Base-by-base conservation (phyloP, 1,140 invertebrate genomes). In the Triops cancriformis region DNA sequence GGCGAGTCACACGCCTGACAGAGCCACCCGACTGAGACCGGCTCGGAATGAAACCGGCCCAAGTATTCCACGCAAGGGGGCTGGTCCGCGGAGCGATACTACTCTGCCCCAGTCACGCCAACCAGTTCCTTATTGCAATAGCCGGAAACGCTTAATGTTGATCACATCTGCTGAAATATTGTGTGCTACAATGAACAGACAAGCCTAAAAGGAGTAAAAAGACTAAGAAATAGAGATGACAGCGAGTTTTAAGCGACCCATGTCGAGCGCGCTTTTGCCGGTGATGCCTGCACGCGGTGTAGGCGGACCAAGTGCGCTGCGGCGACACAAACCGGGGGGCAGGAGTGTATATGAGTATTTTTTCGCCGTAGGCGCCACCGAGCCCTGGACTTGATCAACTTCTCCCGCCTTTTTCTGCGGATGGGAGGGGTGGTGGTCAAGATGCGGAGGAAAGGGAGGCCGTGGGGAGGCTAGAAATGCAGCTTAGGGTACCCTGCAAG, bases 331-430 rank as follows among this genome's bases (percentile, higher is more conserved):
- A 64, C 14, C 10, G 11, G 23, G 51, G 51, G 51, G 51, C 51
- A 64, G 51, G 51, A 18, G 51, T 64, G 23, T 18, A 64, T 6
- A 64, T 64, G n/a, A 6, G 51, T 64, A 64, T 23, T 23, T 64
- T 64, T 64, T 64, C 51, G 51, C 51, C 51, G 51, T 64, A 64
- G 51, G 51, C 51, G 51, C 51, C 51, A 64, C 51, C 51, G 51
- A 64, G 14, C 51, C 7, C 51, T 23, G 51, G 18, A n/a, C 51
- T 14, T 64, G 51, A 64, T 64, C 51, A 64, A 64, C 51, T 64
- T 64, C 51, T 64, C 51, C 51, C 51, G 51, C 51, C 51, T 64
- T 23, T 37, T 64, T 64, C 51, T 23, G 51, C 0, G 51, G 51
- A 64, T 18, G 1, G 51, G 51, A 64, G 23, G 23, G 51, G 51